phyloP scores from a whole-genome alignment of 2,113 vertebrate species.

The Scytalopus superciliaris region DNA sequence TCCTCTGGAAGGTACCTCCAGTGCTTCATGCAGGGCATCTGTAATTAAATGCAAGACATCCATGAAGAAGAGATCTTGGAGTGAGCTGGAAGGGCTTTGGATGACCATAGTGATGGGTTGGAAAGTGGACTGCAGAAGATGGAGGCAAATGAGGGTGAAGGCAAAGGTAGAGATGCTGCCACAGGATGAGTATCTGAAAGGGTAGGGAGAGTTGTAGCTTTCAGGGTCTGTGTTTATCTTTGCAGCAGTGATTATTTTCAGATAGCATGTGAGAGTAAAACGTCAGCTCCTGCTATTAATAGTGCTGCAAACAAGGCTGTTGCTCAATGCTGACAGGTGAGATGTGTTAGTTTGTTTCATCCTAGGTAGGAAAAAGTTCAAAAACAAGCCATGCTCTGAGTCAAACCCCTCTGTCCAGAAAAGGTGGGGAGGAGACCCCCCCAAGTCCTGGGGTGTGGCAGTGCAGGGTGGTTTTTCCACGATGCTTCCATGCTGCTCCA shows the following conservation, averaged over 20 bases:
- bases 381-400: not conserved
- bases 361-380: not conserved
- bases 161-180: not conserved
- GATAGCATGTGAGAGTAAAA: conserved; percentile 1
- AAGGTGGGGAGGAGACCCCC: not conserved
- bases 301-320: not conserved
- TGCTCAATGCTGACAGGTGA: conserved; percentile 28
- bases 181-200: not conserved
- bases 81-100: not conserved
- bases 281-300: conserved; percentile 16
- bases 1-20: not conserved
- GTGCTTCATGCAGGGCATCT: not conserved
- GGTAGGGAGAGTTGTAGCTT: not conserved
- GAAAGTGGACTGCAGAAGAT: not conserved
- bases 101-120: not conserved
- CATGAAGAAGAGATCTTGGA: not conserved
- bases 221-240: conserved; percentile 37
- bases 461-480: not conserved
- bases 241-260: conserved; percentile 48
- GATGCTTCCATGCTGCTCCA: not conserved
- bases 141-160: not conserved
- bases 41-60: not conserved
- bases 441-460: not conserved
- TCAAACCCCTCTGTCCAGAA: not conserved
- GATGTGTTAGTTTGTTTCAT: conserved; percentile 9